phyloP scores from a whole-genome alignment of 2,797 vertebrate species.

The Podargus strigoides region DNA sequence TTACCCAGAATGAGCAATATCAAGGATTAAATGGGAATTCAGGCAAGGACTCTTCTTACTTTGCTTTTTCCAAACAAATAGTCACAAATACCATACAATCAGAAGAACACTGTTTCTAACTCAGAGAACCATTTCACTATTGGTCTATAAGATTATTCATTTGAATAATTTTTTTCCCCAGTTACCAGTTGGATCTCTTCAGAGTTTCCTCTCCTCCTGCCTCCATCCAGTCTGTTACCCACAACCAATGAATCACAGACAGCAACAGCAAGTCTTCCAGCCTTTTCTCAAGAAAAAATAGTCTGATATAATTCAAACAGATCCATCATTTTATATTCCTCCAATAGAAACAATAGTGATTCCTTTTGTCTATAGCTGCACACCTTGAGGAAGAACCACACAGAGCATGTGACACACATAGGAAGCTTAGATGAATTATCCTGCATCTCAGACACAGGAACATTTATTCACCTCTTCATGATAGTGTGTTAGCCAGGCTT shows the following conservation, averaged over 20 bases:
- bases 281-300: not conserved
- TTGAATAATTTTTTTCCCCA: not conserved
- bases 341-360: not conserved
- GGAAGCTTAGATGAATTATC: not conserved
- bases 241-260: not conserved
- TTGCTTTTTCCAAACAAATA: not conserved
- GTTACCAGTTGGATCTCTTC: not conserved
- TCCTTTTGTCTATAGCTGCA: not conserved
- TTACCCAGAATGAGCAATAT: not conserved
- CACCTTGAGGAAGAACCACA: not conserved
- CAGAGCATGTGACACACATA: not conserved
- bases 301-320: not conserved
- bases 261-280: not conserved
- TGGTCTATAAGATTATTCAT: fast-evolving
- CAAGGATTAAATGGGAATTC: not conserved
- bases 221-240: not conserved
- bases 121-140: not conserved
- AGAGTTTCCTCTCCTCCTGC: not conserved
- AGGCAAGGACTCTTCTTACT: not conserved
- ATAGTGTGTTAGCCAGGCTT: not conserved
- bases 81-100: not conserved
- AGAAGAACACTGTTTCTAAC: not conserved
- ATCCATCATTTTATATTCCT: not conserved
- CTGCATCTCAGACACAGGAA: not conserved
- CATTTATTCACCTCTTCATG: not conserved